Percentiles rank a stretch among this genome's conserved stretches.
These are phyloP conservation scores for Hipposideros larvatus DNA, from an alignment of 2,797 vertebrate genomes.

Conservation along the genomic window DNA sequence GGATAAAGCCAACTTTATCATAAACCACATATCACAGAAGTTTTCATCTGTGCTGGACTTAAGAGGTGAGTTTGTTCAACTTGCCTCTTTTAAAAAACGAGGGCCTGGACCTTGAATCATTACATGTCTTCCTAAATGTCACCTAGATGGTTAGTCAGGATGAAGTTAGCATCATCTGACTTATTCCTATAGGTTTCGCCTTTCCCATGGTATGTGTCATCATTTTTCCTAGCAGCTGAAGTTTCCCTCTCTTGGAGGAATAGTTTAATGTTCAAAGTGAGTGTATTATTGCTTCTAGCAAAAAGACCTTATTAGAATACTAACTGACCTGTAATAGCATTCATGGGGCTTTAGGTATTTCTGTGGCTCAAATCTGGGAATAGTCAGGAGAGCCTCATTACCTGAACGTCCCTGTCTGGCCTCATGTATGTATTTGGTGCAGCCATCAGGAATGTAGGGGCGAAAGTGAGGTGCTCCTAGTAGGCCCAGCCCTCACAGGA, in stretches of 20 bases:
- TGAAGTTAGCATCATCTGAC: neutral
- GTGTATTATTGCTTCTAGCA: neutral
- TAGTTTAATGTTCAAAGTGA: neutral
- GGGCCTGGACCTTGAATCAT: neutral
- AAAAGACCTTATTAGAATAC: neutral
- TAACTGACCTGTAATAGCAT: neutral
- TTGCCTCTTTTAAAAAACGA: neutral
- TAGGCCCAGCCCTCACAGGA: neutral
- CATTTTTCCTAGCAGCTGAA: neutral
- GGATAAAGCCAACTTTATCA: neutral
- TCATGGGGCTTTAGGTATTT: neutral
- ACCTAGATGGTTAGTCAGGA: neutral
- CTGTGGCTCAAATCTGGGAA: neutral
- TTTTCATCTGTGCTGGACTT: neutral
- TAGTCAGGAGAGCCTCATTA: neutral
- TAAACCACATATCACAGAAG: neutral
- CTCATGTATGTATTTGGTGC: neutral
- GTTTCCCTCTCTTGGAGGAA: neutral
- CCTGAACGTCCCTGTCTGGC: neutral
- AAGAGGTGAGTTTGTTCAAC: neutral
- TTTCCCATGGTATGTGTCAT: accelerated
- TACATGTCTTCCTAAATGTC: neutral
- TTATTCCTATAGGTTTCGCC: neutral
- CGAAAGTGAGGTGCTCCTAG: neutral
- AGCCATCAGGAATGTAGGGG: neutral